Evolutionary conservation across 2,113 vertebrate species (phyloP).

Genomic region (Fregata magnificens): DNA sequence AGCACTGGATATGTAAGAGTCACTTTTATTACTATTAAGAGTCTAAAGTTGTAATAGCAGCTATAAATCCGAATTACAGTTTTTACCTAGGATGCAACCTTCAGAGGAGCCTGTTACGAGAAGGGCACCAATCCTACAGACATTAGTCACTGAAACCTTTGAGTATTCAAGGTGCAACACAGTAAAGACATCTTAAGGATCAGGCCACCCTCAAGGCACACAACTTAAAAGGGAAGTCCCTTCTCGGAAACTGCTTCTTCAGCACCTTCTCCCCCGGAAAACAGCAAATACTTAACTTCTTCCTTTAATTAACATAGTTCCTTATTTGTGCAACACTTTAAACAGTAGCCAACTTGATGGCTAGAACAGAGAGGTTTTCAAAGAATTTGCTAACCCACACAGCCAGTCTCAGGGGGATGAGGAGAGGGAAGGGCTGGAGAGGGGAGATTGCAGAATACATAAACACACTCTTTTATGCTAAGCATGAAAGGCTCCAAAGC

Average conservation of each 20-base stretch:
- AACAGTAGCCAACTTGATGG: background rate
- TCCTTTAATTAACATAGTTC: background rate
- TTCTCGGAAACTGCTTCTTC: background rate
- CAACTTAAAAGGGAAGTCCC: background rate
- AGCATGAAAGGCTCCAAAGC: conserved; percentile 6
- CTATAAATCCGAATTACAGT: background rate
- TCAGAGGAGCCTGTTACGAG: background rate
- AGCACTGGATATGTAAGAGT: background rate
- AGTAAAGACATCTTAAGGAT: background rate
- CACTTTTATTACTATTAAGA: background rate
- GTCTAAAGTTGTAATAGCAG: background rate
- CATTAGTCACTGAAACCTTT: background rate
- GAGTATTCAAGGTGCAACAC: background rate
- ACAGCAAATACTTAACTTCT: background rate
- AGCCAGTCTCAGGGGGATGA: background rate
- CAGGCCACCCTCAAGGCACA: background rate
- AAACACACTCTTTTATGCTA: background rate
- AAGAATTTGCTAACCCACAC: background rate
- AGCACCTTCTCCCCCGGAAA: background rate
- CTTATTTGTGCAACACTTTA: background rate
- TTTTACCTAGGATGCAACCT: background rate
- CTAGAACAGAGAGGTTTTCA: background rate
- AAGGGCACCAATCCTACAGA: background rate
- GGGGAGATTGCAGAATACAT: background rate
- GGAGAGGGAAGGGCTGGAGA: background rate